Percentiles rank a stretch among this genome's conserved stretches.
These are phyloP conservation scores for Synergus japonicus DNA, from an alignment of 2,888 invertebrate genomes.

Conservation along the genomic window DNA sequence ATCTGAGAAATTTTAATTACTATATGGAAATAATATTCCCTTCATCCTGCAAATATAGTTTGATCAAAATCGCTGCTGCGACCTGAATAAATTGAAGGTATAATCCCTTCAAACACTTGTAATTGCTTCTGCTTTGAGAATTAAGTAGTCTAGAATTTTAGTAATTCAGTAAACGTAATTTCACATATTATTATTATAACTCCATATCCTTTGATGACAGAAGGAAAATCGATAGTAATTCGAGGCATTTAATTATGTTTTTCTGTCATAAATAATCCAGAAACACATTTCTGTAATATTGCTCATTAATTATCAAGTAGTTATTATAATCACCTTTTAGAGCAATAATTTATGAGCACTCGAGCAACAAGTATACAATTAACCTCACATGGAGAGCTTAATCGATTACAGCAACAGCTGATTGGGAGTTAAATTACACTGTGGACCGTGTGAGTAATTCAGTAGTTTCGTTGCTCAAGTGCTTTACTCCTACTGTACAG, in stretches of 20 bases:
- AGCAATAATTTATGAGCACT: slow-evolving; percentile 32
- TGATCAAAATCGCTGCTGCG: not conserved
- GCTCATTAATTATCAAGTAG: slow-evolving; percentile 4
- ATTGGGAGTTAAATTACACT: slow-evolving; percentile 30
- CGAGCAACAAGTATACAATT: slow-evolving; percentile 36
- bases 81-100: slow-evolving; percentile 31
- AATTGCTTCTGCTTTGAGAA: slow-evolving; percentile 7
- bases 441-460: slow-evolving; percentile 25
- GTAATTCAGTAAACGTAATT: not conserved
- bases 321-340: slow-evolving; percentile 16
- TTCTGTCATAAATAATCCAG: not conserved
- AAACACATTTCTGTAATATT: not conserved
- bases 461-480: slow-evolving; percentile 3
- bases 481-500: not conserved
- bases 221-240: not conserved
- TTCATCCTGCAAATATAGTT: not conserved
- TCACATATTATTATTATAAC: not conserved
- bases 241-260: not conserved
- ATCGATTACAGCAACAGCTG: slow-evolving; percentile 37
- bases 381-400: slow-evolving; percentile 34
- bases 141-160: not conserved
- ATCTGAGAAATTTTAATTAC: not conserved
- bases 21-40: slow-evolving; percentile 3
- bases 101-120: slow-evolving; percentile 7
- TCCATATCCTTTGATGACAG: not conserved